Evolutionary conservation across 1,140 invertebrate genomes (phyloP).

Genomic region (Nasonia vitripennis): DNA sequence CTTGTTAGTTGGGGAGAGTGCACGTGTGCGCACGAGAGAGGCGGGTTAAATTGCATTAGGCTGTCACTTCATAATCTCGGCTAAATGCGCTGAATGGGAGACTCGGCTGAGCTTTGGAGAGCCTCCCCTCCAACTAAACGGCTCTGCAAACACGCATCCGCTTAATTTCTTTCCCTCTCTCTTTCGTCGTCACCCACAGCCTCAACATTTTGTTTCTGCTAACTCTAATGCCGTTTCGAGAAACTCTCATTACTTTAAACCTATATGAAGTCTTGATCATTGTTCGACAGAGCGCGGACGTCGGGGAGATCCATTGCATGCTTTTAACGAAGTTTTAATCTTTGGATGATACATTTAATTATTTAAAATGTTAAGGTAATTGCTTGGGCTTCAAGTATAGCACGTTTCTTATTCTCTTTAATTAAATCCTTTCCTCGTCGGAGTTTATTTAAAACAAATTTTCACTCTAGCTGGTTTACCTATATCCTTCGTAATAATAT

Average conservation of each 20-base stretch:
- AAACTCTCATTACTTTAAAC: background rate
- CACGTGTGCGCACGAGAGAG: background rate
- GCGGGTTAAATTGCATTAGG: slow-evolving; percentile 20
- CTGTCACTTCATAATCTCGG: slow-evolving; percentile 38
- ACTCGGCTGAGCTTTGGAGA: slow-evolving; percentile 11
- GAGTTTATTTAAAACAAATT: no score
- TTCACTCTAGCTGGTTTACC: no score
- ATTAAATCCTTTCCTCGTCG: no score
- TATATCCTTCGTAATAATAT: no score
- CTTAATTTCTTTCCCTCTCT: slow-evolving; percentile 1
- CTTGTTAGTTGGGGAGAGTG: background rate
- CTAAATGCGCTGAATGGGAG: slow-evolving; percentile 30
- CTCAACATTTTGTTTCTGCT: background rate
- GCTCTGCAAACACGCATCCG: background rate
- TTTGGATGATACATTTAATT: no score
- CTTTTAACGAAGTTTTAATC: no score
- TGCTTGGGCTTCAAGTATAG: no score
- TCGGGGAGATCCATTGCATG: no score
- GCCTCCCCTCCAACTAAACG: slow-evolving; percentile 4
- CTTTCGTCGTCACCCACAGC: background rate
- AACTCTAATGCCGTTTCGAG: background rate
- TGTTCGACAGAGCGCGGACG: no score
- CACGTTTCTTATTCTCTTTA: no score
- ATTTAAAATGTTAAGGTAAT: no score
- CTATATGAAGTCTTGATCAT: background rate